These are phyloP conservation scores for Bos indicus DNA, from an alignment of 2,113 vertebrate species.

Conservation along the genomic window DNA sequence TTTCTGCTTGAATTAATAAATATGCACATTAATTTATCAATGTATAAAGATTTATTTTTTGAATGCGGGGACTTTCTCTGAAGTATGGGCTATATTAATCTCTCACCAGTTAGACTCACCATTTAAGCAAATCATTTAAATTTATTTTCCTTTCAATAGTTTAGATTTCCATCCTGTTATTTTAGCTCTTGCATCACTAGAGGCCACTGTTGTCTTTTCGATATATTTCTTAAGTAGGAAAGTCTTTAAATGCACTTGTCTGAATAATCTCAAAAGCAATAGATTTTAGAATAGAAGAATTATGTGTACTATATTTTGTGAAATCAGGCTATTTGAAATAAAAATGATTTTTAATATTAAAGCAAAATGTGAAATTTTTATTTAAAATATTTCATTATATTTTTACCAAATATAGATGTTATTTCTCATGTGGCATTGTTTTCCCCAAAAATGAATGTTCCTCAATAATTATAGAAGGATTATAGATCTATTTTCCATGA, in stretches of 20 bases:
- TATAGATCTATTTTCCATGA: neutral
- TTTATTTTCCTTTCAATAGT: neutral
- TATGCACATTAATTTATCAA: neutral
- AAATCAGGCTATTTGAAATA: neutral
- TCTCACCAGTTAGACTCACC: neutral
- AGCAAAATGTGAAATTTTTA: neutral
- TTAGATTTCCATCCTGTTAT: neutral
- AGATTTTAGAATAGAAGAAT: neutral
- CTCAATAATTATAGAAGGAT: neutral
- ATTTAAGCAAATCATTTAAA: neutral
- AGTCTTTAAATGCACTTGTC: neutral
- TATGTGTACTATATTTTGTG: neutral
- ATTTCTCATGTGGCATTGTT: neutral
- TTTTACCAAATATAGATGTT: neutral
- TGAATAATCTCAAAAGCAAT: neutral
- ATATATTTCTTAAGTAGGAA: fast-evolving
- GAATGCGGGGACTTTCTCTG: neutral
- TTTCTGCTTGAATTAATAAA: neutral
- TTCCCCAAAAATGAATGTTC: neutral
- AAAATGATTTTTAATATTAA: neutral
- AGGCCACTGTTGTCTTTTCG: slow-evolving; percentile 28
- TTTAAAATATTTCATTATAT: neutral
- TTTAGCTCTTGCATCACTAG: slow-evolving; percentile 25
- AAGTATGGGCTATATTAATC: neutral
- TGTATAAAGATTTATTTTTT: neutral